Percentiles rank a stretch among this genome's conserved stretches.
Evolutionary conservation across 92 coral and sea anemone genomes (phyloP).

Genomic region (Zoanthus sociatus): DNA sequence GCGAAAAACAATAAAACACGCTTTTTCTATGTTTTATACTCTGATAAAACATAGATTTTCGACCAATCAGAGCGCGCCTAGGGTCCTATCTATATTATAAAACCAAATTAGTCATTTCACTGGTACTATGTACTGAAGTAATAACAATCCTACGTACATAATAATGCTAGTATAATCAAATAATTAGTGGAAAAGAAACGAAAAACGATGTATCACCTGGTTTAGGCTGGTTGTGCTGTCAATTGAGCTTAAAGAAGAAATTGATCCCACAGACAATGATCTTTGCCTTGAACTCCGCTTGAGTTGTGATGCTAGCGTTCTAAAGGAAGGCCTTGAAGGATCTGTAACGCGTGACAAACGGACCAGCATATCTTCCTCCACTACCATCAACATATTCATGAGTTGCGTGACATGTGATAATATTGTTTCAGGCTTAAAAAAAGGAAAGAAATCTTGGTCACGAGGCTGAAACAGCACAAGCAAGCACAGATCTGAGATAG

Average conservation of each 20-base stretch:
- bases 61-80: too few relatives aligned
- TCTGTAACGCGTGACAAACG: constrained; percentile 91
- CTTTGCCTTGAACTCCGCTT: constrained; percentile 61
- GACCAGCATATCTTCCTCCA: constrained; percentile 85
- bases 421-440: constrained; percentile 91
- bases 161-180: background rate
- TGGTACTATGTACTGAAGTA: too few relatives aligned
- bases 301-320: constrained; percentile 77
- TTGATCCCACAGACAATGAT: constrained; percentile 85
- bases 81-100: too few relatives aligned
- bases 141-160: too few relatives aligned
- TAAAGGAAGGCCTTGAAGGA: constrained; percentile 97
- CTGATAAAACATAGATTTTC: too few relatives aligned
- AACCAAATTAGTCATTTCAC: too few relatives aligned
- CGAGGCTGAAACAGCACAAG: background rate
- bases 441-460: background rate
- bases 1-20: too few relatives aligned
- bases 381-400: constrained; percentile 66
- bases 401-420: constrained; percentile 84
- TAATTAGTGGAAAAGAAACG: background rate
- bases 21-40: too few relatives aligned
- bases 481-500: background rate
- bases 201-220: constrained; percentile 51
- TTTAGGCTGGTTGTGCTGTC: constrained; percentile 81
- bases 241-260: constrained; percentile 76